Evolutionary conservation across 2,888 invertebrate genomes (phyloP).

Genomic region (Griposia aprilina): DNA sequence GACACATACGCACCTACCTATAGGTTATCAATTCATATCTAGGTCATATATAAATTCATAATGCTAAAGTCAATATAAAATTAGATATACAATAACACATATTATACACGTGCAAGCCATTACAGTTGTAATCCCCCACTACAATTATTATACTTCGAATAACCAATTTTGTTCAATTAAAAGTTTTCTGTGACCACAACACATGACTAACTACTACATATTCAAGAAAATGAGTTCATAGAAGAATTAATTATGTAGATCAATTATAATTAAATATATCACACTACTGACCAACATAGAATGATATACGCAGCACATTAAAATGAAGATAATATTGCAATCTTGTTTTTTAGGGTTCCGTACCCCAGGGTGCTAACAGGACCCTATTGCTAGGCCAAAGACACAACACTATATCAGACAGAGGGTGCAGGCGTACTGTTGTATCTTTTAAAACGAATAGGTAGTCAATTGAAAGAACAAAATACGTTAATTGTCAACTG

Average conservation of each 20-base stretch:
- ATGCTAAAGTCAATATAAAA: background rate
- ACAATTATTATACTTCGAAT: conserved; percentile 42
- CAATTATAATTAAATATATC: conserved; percentile 46
- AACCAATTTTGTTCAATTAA: conserved; percentile 61
- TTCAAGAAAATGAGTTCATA: conserved; percentile 57
- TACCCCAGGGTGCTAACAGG: too few relatives aligned
- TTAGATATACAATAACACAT: conserved; percentile 24
- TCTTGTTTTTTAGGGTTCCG: conserved; percentile 17
- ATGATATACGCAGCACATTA: conserved; percentile 22
- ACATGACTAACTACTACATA: conserved; percentile 61
- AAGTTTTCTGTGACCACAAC: conserved; percentile 54
- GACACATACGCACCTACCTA: too few relatives aligned
- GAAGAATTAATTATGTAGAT: conserved; percentile 39
- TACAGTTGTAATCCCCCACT: conserved; percentile 12
- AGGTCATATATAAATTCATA: background rate
- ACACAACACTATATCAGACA: too few relatives aligned
- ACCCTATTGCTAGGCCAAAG: background rate
- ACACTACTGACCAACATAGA: conserved; percentile 39
- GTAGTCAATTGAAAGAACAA: background rate
- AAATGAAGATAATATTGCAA: conserved; percentile 20
- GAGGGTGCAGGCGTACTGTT: too few relatives aligned
- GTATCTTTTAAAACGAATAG: too few relatives aligned
- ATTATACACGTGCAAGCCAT: conserved; percentile 46
- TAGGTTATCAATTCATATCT: background rate
- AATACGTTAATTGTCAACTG: background rate